phyloP scores from a whole-genome alignment of 2,113 vertebrate genomes.

The Camelus bactrianus region DNA sequence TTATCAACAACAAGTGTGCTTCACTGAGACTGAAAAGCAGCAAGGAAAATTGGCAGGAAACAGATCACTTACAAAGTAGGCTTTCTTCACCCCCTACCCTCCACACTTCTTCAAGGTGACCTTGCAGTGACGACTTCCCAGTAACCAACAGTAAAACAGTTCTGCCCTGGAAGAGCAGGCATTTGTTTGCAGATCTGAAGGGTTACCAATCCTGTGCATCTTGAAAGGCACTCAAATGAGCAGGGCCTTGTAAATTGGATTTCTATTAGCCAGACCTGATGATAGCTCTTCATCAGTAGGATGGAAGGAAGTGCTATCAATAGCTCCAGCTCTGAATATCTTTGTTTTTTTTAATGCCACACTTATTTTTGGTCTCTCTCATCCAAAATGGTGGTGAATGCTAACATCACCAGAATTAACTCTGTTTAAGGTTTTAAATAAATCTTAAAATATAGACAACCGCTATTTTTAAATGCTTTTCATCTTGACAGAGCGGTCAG shows the following conservation, averaged over 20 bases:
- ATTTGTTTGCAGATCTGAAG: slow-evolving; percentile 58
- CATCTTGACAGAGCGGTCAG: not conserved
- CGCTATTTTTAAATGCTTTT: slow-evolving; percentile 56
- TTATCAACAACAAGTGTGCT: slow-evolving; percentile 24
- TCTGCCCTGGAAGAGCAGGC: slow-evolving; percentile 4
- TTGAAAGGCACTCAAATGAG: slow-evolving; percentile 71
- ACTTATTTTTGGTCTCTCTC: slow-evolving; percentile 60
- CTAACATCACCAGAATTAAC: slow-evolving; percentile 36
- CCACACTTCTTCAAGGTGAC: slow-evolving; percentile 60
- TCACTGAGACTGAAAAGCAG: slow-evolving; percentile 4
- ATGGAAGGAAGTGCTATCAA: slow-evolving; percentile 39
- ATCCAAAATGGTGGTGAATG: slow-evolving; percentile 47
- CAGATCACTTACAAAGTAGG: not conserved
- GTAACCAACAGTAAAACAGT: slow-evolving; percentile 14
- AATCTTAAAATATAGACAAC: slow-evolving; percentile 39
- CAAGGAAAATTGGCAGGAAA: not conserved
- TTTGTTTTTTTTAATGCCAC: slow-evolving; percentile 10
- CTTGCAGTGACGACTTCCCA: slow-evolving; percentile 44
- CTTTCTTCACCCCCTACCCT: not conserved
- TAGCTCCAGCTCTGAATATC: slow-evolving; percentile 45
- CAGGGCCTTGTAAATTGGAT: slow-evolving; percentile 70
- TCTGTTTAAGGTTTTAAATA: slow-evolving; percentile 61
- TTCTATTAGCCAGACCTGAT: slow-evolving; percentile 70
- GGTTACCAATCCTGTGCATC: slow-evolving; percentile 60
- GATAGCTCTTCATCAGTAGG: slow-evolving; percentile 66